Evolutionary conservation across 2,797 vertebrate species (phyloP), one percentile per base, ranked within the genome.

Genomic region (Halcyon chelicuti): DNA sequence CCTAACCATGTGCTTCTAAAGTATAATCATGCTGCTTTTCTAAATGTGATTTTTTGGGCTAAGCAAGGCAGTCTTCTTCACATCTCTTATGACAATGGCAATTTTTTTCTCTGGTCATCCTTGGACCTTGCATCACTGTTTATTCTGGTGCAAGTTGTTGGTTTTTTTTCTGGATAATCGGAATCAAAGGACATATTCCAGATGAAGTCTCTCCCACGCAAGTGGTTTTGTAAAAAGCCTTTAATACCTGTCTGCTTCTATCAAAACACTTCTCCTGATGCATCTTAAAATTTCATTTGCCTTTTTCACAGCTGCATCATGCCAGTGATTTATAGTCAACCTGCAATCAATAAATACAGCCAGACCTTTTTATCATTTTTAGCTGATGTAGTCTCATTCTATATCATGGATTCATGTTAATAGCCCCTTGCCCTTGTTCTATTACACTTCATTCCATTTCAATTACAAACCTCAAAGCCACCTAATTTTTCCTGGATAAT

Each of bases 361-460:
- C 35, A 63, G 58, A 70, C 25, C 60, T 76, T 92, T 95, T 93
- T 66, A 84, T 96, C 55, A 88, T 86, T 93, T 96, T 86, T 84
- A 88, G 35, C 74, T 92, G 82, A 81, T 88, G 51, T 86, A 44
- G 58, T 90, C 57, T 84, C 51, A 62, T 81, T 86, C 76, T 70
- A 0, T 84, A 44, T 81, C 60, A 52, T 18, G 47, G 35, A 90
- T 75, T 90, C 83, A 78, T 67, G 86, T 92, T 97, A 94, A 96
- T 95, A 79, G 83, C 31, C 73, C 20, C 52, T 93, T 95, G 63
- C 35, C 86, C 92, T 94, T 94, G 66, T 90, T 90, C 90, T 88
- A 92, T 90, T 94, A 78, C 31, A 86, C 73, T 88, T 88, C 71
- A 73, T 93, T 95, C 94, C n/a, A 73, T 96, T 96, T 95, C 92